These are phyloP conservation scores for Drosophila ohnishii DNA, from an alignment of 1,140 invertebrate genomes.

Conservation along the genomic window DNA sequence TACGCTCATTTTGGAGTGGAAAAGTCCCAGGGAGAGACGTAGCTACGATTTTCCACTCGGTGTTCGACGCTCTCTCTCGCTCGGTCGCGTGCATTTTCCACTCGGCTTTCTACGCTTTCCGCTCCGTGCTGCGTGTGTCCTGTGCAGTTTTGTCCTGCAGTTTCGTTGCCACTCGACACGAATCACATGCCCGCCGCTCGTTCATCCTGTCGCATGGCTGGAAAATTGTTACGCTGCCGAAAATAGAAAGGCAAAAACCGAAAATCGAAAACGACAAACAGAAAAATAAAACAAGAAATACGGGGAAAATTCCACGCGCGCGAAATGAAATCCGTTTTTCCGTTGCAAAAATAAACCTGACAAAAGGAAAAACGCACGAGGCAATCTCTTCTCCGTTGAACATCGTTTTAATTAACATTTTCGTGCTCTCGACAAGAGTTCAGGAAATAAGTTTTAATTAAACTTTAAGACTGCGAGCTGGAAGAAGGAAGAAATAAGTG, in stretches of 20 bases:
- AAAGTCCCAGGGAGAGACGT: not conserved
- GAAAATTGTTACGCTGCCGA: slow-evolving; percentile 17
- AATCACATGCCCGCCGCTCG: slow-evolving; percentile 72
- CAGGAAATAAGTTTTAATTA: slow-evolving; percentile 65
- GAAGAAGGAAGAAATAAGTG: slow-evolving; percentile 9
- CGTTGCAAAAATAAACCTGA: slow-evolving; percentile 28
- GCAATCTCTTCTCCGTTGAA: slow-evolving; percentile 11
- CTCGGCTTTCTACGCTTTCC: slow-evolving; percentile 15
- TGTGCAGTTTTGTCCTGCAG: slow-evolving; percentile 62
- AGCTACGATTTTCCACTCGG: slow-evolving; percentile 7
- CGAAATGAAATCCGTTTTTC: slow-evolving; percentile 46
- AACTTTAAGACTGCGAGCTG: slow-evolving; percentile 41
- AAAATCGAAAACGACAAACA: slow-evolving; percentile 5
- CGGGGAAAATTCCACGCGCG: slow-evolving; percentile 20
- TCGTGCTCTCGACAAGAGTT: slow-evolving; percentile 38
- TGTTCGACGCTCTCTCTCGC: slow-evolving; percentile 2
- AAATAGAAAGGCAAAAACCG: slow-evolving; percentile 13
- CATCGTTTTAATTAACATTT: slow-evolving; percentile 72
- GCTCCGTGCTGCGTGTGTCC: slow-evolving; percentile 30
- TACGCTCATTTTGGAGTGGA: slow-evolving; percentile 29
- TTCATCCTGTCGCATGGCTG: slow-evolving; percentile 62
- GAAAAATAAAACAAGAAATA: not conserved
- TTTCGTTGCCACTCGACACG: slow-evolving; percentile 43
- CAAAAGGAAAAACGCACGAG: slow-evolving; percentile 26
- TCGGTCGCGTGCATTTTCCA: slow-evolving; percentile 28